Evolutionary conservation across 1,140 invertebrate species (phyloP), one percentile per base, ranked within the genome.

Genomic region (Aradophagus sp.): DNA sequence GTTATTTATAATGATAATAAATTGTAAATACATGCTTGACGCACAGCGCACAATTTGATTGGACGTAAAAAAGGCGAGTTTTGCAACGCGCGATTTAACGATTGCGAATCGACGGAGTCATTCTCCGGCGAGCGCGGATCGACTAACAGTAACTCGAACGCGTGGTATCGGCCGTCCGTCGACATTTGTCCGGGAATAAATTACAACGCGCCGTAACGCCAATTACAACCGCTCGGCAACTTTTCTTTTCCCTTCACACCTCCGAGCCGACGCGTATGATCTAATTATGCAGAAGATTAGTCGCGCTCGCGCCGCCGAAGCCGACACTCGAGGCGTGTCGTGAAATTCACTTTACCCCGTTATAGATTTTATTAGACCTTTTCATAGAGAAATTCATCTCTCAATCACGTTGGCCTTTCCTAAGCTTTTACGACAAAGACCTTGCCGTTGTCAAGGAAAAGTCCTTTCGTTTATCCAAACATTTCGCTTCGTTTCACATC

Each of bases 361-460:
- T 52, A 62, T 16, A 20, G 13, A 50, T 61, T 59, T 59, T 42
- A 27, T 42, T 61, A 41, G 35, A 52, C 47, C 45, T 42, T 52
- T 62, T n/a, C n/a, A 44, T 62, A 52, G 39, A 38, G 59, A 63
- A 63, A 63, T 53, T 63, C 31, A 52, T 63, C 47, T 11, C 45
- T 63, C 53, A 63, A 63, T 63, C 53, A 42, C 27, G 42, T 45
- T 45, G 48, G 53, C 47, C 59, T 53, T 53, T 63, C 32, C 26
- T 35, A 36, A 11, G 20, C 59, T n/a, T 52, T 44, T 45, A 27
- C 23, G 53, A 45, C 39, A 32, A 38, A 45, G 58, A 29, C 58
- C 45, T 62, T 62, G 58, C 44, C 20, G 8, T 4, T 23, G 8
- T 23, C 20, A 4, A 5, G 20, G 20, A 23, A 23, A 23, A 8